Evolutionary conservation across 2,888 invertebrate genomes (phyloP), one percentile per base, ranked within the genome.

Genomic region (Agelastica alni): DNA sequence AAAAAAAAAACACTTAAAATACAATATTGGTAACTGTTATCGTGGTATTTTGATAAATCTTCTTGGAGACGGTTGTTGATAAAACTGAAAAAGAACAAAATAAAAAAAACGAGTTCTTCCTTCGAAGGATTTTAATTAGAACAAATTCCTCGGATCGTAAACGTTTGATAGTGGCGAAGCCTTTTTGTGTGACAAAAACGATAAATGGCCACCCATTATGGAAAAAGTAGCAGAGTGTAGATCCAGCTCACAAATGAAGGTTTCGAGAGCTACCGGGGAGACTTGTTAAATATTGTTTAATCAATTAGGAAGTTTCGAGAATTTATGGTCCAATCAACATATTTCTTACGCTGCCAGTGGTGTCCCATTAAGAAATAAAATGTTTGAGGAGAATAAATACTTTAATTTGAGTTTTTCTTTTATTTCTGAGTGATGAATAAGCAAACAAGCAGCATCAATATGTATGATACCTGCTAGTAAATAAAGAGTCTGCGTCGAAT

Each of bases 291-390:
- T 66, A 66, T 66, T 66, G 67, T 65, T 66, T 62, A 67, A 67
- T 69, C 64, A 67, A 69, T 69, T 68, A 65, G 62, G 59, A 51
- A 54, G 61, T 56, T 51, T 46, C 48, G 51, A 52, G 61, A 66
- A 70, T 70, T 70, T 70, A 70, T 69, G 49, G 62, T 64, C 72
- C 70, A 72, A 72, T 72, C 70, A 72, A 72, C 70, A 72, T 72
- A 69, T 71, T 67, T 72, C 47, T 60, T 44, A 55, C 54, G 54
- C 53, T 46, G 5, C 20, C 55, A 55, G 16, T 31, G 42, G 41
- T 46, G 55, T 41, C 41, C 12, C 6, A n/a, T n/a, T n/a, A n/a
- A n/a, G n/a, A n/a, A n/a, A n/a, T n/a, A n/a, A n/a, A n/a, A n/a
- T n/a, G n/a, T n/a, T n/a, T n/a, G n/a, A n/a, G n/a, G n/a, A n/a